Evolutionary conservation across 2,888 invertebrate species (phyloP).

Genomic region (Pristionchus mayeri): DNA sequence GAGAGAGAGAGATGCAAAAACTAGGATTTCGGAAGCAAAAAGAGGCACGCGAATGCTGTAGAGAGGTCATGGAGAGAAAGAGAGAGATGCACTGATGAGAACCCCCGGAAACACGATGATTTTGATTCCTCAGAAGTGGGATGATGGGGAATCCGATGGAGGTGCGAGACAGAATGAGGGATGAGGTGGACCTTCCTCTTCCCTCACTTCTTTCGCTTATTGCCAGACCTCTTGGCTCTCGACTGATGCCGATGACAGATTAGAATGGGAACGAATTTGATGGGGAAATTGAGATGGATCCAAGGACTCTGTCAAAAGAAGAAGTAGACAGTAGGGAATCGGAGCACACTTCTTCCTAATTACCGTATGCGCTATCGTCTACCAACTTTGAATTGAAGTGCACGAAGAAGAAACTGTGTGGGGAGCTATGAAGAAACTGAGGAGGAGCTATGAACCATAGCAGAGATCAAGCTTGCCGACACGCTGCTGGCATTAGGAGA

Average conservation of each 20-base stretch:
- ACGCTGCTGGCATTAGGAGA: background rate
- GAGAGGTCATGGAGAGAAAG: background rate
- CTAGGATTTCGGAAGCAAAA: background rate
- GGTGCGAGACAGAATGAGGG: background rate
- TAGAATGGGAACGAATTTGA: conserved; percentile 42
- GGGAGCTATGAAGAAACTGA: too few relatives aligned
- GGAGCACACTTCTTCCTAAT: too few relatives aligned
- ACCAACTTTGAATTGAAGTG: too few relatives aligned
- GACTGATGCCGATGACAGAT: conserved; percentile 29
- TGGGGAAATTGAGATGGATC: conserved; percentile 40
- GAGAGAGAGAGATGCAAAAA: background rate
- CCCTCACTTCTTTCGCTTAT: background rate
- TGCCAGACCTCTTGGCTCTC: conserved; percentile 28
- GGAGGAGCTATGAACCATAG: too few relatives aligned
- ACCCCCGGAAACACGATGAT: background rate
- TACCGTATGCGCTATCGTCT: too few relatives aligned
- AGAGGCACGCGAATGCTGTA: background rate
- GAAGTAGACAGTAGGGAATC: too few relatives aligned
- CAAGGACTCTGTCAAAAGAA: conserved; percentile 24
- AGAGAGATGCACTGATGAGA: background rate
- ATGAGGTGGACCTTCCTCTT: background rate
- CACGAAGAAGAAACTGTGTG: too few relatives aligned
- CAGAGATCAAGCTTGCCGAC: conserved; percentile 4
- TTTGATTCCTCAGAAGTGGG: background rate
- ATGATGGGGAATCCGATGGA: background rate